A percentile compares a stretch with the other conserved stretches of the same genome.
Conservation (phyloP, 2,797 vertebrate genomes). For the Tarsius wallacei region DNA sequence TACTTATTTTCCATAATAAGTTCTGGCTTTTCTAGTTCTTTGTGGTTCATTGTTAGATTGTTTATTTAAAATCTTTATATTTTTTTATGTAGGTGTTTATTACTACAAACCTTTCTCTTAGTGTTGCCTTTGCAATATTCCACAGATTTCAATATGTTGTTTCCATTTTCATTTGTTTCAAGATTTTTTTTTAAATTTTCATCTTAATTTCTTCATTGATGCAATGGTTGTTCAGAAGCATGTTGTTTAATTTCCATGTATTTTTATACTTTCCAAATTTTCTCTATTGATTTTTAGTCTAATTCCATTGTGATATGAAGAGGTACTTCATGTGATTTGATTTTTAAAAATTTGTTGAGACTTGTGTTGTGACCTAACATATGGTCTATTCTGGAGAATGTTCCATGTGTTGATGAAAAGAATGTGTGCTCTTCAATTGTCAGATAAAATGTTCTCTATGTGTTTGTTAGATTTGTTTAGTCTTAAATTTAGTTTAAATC, state of each 20-base stretch:
- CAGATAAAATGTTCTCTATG: neutral
- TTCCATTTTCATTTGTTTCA: neutral
- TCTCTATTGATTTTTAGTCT: neutral
- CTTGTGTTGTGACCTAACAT: neutral
- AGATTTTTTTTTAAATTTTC: neutral
- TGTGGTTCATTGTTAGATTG: neutral
- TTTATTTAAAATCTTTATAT: neutral
- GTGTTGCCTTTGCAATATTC: neutral
- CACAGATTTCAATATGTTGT: neutral
- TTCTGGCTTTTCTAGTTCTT: neutral
- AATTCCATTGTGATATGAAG: neutral
- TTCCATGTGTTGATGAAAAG: neutral
- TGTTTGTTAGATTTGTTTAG: neutral
- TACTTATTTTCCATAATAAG: neutral
- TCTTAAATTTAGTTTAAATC: neutral
- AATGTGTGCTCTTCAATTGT: neutral
- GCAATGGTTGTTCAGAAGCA: neutral
- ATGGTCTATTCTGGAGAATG: neutral
- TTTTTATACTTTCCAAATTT: neutral
- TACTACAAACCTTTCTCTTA: neutral
- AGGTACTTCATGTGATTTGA: neutral
- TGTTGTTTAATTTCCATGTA: neutral
- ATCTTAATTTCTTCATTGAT: neutral
- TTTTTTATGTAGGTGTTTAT: neutral
- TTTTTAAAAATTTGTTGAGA: neutral